Evolutionary conservation across 2,113 vertebrate species (phyloP), one percentile per base, ranked within the genome.

Genomic region (Oryzias javanicus): DNA sequence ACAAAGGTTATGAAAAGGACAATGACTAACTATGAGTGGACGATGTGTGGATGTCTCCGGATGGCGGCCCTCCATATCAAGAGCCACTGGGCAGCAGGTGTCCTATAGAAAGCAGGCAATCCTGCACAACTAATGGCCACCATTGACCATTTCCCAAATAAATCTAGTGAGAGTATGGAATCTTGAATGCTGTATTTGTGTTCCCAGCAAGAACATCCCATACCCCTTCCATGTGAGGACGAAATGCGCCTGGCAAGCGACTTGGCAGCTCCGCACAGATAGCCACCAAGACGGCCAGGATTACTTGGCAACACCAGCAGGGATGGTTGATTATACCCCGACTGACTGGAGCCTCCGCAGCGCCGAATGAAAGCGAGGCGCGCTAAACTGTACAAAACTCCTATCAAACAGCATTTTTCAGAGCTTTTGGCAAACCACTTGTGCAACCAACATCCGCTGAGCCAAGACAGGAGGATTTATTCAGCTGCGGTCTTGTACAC

Each of bases 281-380:
- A 74, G 76, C 67, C 70, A 75, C 71, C 59, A 55, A 85, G 79
- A 76, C 82, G 76, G 70, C 72, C 77, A 65, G 77, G 75, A 82
- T 84, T 81, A 85, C 86, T 83, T 89, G 85, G 82, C 89, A 90
- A 73, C 81, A 74, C 74, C 72, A 24, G 72, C 74, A 83, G 67
- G 35, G 86, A 88, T 50, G 83, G 73, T 88, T 86, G 81, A 89
- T 90, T 88, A 87, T 80, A 80, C 74, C 58, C 74, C 89, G 91
- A 91, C 89, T 88, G 86, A 92, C 89, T 84, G 83, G 81, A 62
- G 57, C 70, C 57, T 69, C 79, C 64, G 81, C 61, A n/a, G 74
- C 25, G 56, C 19, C 18, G 56, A 81, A 59, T 59, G 64, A 70
- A 76, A 76, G 72, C 27, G 42, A 60, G 60, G 60, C 50, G 22